Conservation (phyloP, 2,797 vertebrate genomes). For the Sandelia bainsii region DNA sequence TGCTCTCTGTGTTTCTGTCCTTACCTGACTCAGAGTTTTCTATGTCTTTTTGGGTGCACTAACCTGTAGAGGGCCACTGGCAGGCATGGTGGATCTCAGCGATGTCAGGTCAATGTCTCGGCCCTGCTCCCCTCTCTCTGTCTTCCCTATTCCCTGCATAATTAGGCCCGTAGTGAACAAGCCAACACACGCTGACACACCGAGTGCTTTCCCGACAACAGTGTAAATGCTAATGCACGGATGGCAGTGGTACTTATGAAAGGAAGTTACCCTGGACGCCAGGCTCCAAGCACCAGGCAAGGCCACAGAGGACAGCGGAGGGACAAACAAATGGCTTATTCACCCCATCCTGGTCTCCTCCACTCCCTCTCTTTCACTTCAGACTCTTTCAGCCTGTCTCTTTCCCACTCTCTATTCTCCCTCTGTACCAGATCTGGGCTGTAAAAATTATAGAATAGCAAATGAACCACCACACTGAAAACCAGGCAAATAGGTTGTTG, state of each 20-base stretch:
- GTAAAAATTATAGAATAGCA: constrained; percentile 9
- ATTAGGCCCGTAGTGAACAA: constrained; percentile 34
- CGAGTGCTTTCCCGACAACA: constrained; percentile 42
- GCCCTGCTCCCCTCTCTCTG: constrained; percentile 77
- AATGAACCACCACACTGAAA: constrained; percentile 13
- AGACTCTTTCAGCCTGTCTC: constrained; percentile 30
- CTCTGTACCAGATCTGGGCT: neutral
- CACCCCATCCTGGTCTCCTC: constrained; percentile 54
- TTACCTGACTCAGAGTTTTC: neutral
- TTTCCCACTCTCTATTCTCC: constrained; percentile 16
- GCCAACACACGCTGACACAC: constrained; percentile 27
- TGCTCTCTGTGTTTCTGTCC: neutral
- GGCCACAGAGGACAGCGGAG: constrained; percentile 64
- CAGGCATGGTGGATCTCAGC: constrained; percentile 83
- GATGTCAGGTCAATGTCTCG: constrained; percentile 82
- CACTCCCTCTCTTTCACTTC: constrained; percentile 36
- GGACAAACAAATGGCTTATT: constrained; percentile 81
- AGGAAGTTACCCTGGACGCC: constrained; percentile 67
- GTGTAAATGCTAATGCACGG: constrained; percentile 65
- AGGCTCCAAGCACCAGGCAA: constrained; percentile 70
- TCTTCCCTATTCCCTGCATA: constrained; percentile 79
- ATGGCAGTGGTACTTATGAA: constrained; percentile 69
- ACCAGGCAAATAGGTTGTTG: constrained; percentile 37
- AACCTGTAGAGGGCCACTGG: constrained; percentile 80
- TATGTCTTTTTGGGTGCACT: constrained; percentile 45